Evolutionary conservation across 2,797 vertebrate species (phyloP).

Genomic region (Agapornis canus): DNA sequence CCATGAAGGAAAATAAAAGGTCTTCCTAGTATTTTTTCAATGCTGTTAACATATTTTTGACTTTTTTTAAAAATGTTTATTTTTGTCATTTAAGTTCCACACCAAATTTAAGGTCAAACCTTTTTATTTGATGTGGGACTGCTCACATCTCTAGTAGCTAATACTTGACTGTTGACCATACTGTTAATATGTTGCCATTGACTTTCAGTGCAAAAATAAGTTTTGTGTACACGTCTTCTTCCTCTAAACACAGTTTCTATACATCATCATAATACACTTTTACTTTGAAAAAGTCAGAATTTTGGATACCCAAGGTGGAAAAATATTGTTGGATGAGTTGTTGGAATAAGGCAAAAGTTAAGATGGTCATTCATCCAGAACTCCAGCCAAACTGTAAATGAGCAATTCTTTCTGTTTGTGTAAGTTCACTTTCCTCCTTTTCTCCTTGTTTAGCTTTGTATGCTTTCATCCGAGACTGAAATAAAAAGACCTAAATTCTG

Average conservation of each 20-base stretch:
- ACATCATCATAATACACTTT: neutral
- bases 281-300: neutral
- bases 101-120: neutral
- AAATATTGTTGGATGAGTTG: neutral
- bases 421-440: slow-evolving; percentile 11
- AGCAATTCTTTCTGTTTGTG: slow-evolving; percentile 24
- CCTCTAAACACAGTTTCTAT: neutral
- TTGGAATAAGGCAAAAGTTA: neutral
- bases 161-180: neutral
- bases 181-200: neutral
- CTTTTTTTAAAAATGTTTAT: neutral
- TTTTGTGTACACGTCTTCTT: neutral
- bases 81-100: neutral
- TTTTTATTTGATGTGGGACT: neutral
- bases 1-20: neutral
- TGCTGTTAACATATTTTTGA: neutral
- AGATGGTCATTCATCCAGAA: slow-evolving; percentile 21
- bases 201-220: neutral
- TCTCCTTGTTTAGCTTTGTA: slow-evolving; percentile 16
- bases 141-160: neutral
- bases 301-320: neutral
- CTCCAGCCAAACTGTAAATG: slow-evolving; percentile 17
- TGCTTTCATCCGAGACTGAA: slow-evolving; percentile 38
- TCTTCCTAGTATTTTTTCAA: neutral
- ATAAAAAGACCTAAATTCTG: slow-evolving; percentile 32